These are phyloP conservation scores for Meteorus cinctellus DNA, from an alignment of 2,888 invertebrate genomes.

Conservation along the genomic window DNA sequence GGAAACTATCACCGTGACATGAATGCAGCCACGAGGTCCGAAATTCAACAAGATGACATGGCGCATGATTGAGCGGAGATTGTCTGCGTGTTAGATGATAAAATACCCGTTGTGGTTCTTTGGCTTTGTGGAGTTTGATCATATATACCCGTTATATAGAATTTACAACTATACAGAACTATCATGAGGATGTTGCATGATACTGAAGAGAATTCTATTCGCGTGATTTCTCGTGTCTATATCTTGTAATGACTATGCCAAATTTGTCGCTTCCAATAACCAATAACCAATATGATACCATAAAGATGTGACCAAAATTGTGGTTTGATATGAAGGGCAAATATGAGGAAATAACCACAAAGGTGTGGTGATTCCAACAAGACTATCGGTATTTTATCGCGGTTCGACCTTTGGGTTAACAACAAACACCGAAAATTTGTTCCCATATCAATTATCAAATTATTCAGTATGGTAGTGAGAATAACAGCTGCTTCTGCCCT, in stretches of 20 bases:
- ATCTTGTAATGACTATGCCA: background rate
- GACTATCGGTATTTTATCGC: constrained; percentile 24
- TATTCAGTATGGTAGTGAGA: constrained; percentile 11
- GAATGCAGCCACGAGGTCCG: constrained; percentile 27
- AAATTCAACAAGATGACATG: constrained; percentile 32
- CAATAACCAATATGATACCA: constrained; percentile 33
- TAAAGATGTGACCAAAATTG: background rate
- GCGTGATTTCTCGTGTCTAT: constrained; percentile 29
- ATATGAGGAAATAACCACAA: constrained; percentile 12
- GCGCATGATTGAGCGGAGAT: constrained; percentile 15
- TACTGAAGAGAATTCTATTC: background rate
- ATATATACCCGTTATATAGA: background rate
- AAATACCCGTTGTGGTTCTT: constrained; percentile 20
- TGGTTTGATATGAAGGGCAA: background rate
- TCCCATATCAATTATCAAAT: constrained; percentile 25
- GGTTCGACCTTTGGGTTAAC: constrained; percentile 16
- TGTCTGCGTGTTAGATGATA: constrained; percentile 23
- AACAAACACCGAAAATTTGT: constrained; percentile 18
- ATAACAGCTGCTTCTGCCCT: constrained; percentile 11
- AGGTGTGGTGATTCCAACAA: background rate
- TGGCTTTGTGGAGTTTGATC: constrained; percentile 2
- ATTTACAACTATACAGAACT: background rate
- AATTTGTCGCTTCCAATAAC: constrained; percentile 27
- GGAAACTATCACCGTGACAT: constrained; percentile 20
- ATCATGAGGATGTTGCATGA: background rate